These are phyloP conservation scores for Melanophora roralis DNA, from an alignment of 2,888 invertebrate species.

Conservation along the genomic window DNA sequence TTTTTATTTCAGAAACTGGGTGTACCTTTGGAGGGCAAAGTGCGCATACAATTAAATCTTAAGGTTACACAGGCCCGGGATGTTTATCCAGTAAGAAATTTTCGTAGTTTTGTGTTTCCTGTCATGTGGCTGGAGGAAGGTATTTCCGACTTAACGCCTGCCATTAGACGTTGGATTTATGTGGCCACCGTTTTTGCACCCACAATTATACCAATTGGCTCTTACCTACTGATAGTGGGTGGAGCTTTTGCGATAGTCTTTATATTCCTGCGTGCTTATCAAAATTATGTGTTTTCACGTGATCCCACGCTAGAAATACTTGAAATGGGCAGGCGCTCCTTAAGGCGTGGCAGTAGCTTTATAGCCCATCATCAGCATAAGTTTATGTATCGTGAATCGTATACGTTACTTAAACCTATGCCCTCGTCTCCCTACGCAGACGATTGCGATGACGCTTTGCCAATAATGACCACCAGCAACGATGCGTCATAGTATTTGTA, in stretches of 20 bases:
- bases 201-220: conserved; percentile 82
- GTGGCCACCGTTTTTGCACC: conserved; percentile 88
- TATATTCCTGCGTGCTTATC: conserved; percentile 86
- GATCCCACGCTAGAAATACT: conserved; percentile 84
- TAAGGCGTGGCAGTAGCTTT: conserved; percentile 81
- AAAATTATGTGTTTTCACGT: conserved; percentile 83
- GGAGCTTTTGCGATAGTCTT: conserved; percentile 83
- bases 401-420: conserved; percentile 71
- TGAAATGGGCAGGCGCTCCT: conserved; percentile 85
- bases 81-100: conserved; percentile 84
- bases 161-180: conserved; percentile 89
- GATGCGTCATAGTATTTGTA: conserved; percentile 65
- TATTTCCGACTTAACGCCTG: conserved; percentile 85
- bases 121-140: conserved; percentile 95
- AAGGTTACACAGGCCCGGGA: conserved; percentile 86
- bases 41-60: conserved; percentile 88
- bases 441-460: conserved; percentile 68
- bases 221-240: conserved; percentile 84
- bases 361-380: conserved; percentile 75
- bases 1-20: conserved; percentile 85
- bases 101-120: conserved; percentile 89
- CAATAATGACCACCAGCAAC: conserved; percentile 67
- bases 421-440: conserved; percentile 64
- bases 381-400: conserved; percentile 73
- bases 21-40: conserved; percentile 88